These are phyloP conservation scores for Enteromius radiatus DNA, from an alignment of 2,797 vertebrate species.

Conservation along the genomic window DNA sequence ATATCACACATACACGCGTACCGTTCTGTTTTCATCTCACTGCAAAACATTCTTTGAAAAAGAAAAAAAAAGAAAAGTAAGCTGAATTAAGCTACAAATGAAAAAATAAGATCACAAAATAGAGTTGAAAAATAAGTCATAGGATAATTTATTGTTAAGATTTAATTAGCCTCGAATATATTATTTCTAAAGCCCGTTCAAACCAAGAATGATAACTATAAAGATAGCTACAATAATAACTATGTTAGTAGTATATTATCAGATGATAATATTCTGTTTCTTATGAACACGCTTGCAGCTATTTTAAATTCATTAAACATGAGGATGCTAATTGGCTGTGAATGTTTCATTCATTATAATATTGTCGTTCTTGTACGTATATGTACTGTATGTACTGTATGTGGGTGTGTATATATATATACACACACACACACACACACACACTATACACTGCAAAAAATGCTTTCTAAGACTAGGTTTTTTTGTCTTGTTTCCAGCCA, in stretches of 20 bases:
- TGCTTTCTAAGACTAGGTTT: no score
- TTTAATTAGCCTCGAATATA: neutral
- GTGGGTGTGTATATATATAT: no score
- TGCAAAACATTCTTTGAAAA: neutral
- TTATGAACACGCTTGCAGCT: neutral
- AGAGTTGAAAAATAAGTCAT: neutral
- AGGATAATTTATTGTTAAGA: no score
- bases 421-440: no score
- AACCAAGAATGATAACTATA: neutral
- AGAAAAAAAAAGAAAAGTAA: neutral
- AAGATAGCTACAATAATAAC: neutral
- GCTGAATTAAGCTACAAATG: neutral
- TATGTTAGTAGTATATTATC: neutral
- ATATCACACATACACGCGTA: conserved; percentile 36
- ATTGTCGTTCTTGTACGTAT: no score
- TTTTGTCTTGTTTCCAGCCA: no score
- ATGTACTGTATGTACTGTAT: no score
- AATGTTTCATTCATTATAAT: no score
- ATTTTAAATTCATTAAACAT: no score
- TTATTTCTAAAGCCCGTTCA: neutral
- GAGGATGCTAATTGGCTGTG: no score
- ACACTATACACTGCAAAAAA: no score
- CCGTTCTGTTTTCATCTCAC: conserved; percentile 1
- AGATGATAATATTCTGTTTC: neutral
- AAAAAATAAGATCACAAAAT: neutral